Base-by-base conservation (phyloP, 2,797 vertebrate genomes). In the Phrynocephalus guinanensis region DNA sequence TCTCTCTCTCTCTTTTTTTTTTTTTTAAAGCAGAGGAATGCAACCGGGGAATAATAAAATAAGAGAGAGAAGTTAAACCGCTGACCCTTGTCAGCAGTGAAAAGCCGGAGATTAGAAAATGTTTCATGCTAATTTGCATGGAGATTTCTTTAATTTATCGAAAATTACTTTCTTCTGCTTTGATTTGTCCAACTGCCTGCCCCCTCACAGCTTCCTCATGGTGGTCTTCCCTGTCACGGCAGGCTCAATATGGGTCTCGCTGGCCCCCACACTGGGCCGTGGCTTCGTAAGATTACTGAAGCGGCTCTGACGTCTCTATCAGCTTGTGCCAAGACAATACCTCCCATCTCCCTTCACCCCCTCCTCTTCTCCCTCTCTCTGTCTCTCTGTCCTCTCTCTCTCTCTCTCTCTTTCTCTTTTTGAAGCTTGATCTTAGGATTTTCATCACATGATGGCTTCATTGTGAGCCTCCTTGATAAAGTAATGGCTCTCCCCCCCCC, bases 41-140 rank as follows among this genome's bases (percentile, higher is more conserved):
- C 91, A 95, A 91, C 96, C 96, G 93, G 96, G 97, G 97, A 98
- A 98, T 98, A 98, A 98, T 98, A 97, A 98, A 99, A 98, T 97
- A 97, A 98, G 97, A 97, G 96, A 92, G 94, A 93, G 96, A 98
- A 97, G 97, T 98, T 97, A 97, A 98, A 98, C 97, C 98, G 94
- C 96, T 98, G 98, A 99, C 98, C 98, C 98, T 98, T 98, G 98
- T 98, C 98, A 95, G 97, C 97, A 96, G 97, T 98, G 98, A 98
- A 98, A 98, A 98, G 98, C 97, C 95, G 97, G 97, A 98, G 98
- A 99, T 99, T 98, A 99, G 98, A 98, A 98, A 98, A 98, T 98
- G 98, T 98, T 98, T 98, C 98, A 98, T 99, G 98, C 98, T 99
- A 98, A 99, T 99, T 99, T 99, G 98, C 98, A 99, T 99, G 98